Evolutionary conservation across 2,797 vertebrate species (phyloP).

Genomic region (Cirrhinus mrigala): DNA sequence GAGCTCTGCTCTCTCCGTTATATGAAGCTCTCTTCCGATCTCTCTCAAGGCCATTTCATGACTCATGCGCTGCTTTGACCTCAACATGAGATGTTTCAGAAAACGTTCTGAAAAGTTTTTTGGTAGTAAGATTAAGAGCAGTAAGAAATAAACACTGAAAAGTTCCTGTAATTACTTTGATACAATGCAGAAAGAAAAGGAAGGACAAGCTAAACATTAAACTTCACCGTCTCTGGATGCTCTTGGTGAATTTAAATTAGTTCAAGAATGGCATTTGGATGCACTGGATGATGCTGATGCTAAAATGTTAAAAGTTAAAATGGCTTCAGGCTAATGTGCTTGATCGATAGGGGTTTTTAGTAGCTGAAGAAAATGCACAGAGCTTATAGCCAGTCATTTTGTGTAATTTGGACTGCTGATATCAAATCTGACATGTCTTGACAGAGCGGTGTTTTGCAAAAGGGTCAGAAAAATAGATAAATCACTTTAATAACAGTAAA

Average conservation of each 20-base stretch:
- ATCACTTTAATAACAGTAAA: background rate
- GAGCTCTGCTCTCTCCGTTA: constrained; percentile 14
- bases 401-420: background rate
- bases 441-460: background rate
- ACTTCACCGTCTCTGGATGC: background rate
- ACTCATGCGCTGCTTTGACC: background rate
- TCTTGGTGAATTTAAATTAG: background rate
- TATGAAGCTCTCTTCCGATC: background rate
- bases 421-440: background rate
- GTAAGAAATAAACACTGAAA: background rate
- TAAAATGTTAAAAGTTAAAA: background rate
- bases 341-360: background rate
- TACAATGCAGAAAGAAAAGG: background rate
- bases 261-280: background rate
- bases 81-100: background rate
- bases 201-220: background rate
- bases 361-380: background rate
- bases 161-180: background rate
- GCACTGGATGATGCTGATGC: background rate
- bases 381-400: background rate
- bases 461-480: background rate
- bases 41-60: constrained; percentile 3
- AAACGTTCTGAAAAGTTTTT: background rate
- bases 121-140: background rate
- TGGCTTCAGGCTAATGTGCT: background rate